These are phyloP conservation scores for Drosophila mulleri DNA, from an alignment of 2,888 invertebrate species.

Conservation along the genomic window DNA sequence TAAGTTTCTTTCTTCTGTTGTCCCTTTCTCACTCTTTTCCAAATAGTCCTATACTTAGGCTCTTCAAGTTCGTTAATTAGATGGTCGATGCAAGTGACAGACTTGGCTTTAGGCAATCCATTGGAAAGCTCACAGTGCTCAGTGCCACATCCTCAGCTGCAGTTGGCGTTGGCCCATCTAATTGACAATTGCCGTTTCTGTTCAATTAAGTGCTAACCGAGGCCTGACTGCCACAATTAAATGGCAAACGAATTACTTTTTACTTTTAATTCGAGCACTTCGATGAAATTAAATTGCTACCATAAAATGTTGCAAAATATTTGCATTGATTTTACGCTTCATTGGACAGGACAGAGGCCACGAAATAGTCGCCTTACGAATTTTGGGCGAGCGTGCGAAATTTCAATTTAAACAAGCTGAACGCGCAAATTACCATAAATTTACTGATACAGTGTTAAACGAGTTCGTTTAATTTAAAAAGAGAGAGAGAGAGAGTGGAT, in stretches of 20 bases:
- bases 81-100: neutral
- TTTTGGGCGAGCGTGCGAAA: constrained; percentile 4
- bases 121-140: neutral
- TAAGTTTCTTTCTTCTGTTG: neutral
- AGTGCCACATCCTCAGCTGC: neutral
- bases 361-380: neutral
- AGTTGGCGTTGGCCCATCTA: neutral
- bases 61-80: constrained; percentile 68
- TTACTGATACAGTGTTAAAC: constrained; percentile 54
- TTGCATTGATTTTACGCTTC: constrained; percentile 38
- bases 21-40: neutral
- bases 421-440: constrained; percentile 51
- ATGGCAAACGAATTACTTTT: constrained; percentile 15
- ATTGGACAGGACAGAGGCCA: constrained; percentile 19
- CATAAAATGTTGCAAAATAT: constrained; percentile 20
- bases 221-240: constrained; percentile 8
- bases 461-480: constrained; percentile 33
- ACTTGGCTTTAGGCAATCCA: neutral
- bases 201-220: constrained; percentile 6
- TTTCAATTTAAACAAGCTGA: constrained; percentile 51
- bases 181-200: neutral
- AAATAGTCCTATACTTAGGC: neutral
- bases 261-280: constrained; percentile 3
- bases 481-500: neutral
- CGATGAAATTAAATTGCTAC: neutral